Conservation (phyloP, 2,797 vertebrate species). For the Nyctibius grandis region DNA sequence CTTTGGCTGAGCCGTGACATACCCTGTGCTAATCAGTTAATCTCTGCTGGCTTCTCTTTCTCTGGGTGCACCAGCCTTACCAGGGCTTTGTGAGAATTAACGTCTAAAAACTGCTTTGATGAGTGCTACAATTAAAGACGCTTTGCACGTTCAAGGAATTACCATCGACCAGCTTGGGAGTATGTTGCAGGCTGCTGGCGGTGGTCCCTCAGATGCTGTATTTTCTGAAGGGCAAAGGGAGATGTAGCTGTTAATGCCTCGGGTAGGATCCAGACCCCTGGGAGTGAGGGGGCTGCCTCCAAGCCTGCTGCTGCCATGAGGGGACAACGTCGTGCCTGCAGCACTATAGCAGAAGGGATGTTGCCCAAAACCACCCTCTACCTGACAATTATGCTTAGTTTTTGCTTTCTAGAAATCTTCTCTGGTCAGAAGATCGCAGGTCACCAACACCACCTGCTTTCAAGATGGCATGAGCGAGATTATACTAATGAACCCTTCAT, state of each 20-base stretch:
- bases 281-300: not conserved
- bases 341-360: accelerated
- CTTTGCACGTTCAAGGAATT: not conserved
- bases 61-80: not conserved
- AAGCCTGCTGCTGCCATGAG: not conserved
- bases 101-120: not conserved
- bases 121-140: not conserved
- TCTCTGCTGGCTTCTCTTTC: not conserved
- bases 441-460: not conserved
- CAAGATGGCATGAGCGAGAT: accelerated
- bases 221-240: not conserved
- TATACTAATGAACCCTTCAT: not conserved
- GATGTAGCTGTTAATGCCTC: not conserved
- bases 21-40: not conserved
- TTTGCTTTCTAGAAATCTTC: not conserved
- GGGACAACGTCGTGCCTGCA: not conserved
- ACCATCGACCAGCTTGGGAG: not conserved
- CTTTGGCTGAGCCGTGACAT: not conserved
- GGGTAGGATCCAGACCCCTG: not conserved
- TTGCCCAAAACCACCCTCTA: not conserved
- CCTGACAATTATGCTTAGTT: not conserved
- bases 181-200: not conserved
- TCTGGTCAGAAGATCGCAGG: not conserved
- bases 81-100: not conserved
- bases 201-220: not conserved